These are phyloP conservation scores for Oxycera nigricornis DNA, from an alignment of 2,888 invertebrate genomes.

Conservation along the genomic window DNA sequence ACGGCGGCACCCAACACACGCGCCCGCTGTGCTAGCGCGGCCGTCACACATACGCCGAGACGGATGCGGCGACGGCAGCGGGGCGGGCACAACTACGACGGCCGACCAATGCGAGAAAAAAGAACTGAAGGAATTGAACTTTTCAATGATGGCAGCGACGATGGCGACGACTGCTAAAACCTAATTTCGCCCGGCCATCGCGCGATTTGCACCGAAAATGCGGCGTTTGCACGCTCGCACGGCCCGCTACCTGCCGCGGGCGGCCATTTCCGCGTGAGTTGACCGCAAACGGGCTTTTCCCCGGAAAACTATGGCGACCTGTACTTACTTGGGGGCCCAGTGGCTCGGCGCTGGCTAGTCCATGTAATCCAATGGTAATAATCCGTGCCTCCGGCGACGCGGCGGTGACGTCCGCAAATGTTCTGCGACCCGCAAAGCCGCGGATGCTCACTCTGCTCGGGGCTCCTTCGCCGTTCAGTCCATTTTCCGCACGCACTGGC, in stretches of 20 bases:
- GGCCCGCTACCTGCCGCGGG: neutral
- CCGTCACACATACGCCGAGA: slow-evolving; percentile 28
- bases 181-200: slow-evolving; percentile 59
- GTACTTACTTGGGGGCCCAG: slow-evolving; percentile 19
- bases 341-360: neutral
- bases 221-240: slow-evolving; percentile 47
- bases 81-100: neutral
- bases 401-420: neutral
- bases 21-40: neutral
- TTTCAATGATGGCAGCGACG: slow-evolving; percentile 36
- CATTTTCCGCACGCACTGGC: neutral
- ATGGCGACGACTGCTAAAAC: slow-evolving; percentile 55
- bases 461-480: neutral
- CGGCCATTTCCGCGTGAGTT: neutral
- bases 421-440: neutral
- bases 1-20: slow-evolving; percentile 36
- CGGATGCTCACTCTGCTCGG: too few species aligned
- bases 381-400: slow-evolving; percentile 8
- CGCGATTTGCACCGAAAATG: slow-evolving; percentile 57
- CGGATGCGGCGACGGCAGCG: slow-evolving; percentile 19
- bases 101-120: slow-evolving; percentile 39
- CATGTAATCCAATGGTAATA: slow-evolving; percentile 30
- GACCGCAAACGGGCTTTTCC: neutral
- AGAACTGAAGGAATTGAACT: slow-evolving; percentile 44
- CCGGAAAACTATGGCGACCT: neutral